phyloP scores from a whole-genome alignment of 1,140 invertebrate species.

The Magallana angulata region DNA sequence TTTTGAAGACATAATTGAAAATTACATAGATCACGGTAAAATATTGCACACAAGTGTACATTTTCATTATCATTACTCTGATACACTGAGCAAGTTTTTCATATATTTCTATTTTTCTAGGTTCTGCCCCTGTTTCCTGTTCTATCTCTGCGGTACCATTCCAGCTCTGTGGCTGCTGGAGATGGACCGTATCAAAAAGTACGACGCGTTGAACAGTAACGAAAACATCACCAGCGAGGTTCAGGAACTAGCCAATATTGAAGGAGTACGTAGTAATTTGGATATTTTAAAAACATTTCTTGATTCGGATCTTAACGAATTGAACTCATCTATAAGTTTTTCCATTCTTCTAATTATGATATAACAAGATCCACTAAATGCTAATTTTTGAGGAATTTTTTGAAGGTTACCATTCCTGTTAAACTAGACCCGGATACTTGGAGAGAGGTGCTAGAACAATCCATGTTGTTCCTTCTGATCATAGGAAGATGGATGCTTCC shows the following conservation, averaged over 20 bases:
- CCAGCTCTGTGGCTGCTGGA: conserved; percentile 71
- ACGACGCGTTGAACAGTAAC: conserved; percentile 44
- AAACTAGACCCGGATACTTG: conserved; percentile 79
- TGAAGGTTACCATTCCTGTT: conserved; percentile 60
- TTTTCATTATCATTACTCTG: too few species aligned
- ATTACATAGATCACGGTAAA: too few species aligned
- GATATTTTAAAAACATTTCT: too few species aligned
- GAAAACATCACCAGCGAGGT: conserved; percentile 47
- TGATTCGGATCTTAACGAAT: too few species aligned
- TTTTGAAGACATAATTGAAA: too few species aligned
- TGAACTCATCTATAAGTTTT: too few species aligned
- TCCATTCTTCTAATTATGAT: too few species aligned
- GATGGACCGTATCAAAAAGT: conserved; percentile 59
- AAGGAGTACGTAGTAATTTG: conserved; percentile 50
- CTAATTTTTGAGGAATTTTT: not conserved
- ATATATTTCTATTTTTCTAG: conserved; percentile 50
- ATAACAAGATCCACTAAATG: not conserved
- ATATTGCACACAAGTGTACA: too few species aligned
- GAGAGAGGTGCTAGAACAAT: conserved; percentile 91
- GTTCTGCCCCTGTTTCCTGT: conserved; percentile 71
- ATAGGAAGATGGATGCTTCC: conserved; percentile 92
- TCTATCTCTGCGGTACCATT: conserved; percentile 63
- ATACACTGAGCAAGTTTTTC: not conserved
- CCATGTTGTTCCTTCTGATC: conserved; percentile 90
- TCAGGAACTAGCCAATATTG: conserved; percentile 44